Base-by-base conservation (phyloP, 2,113 vertebrate genomes). In the Paramormyrops kingsleyae region DNA sequence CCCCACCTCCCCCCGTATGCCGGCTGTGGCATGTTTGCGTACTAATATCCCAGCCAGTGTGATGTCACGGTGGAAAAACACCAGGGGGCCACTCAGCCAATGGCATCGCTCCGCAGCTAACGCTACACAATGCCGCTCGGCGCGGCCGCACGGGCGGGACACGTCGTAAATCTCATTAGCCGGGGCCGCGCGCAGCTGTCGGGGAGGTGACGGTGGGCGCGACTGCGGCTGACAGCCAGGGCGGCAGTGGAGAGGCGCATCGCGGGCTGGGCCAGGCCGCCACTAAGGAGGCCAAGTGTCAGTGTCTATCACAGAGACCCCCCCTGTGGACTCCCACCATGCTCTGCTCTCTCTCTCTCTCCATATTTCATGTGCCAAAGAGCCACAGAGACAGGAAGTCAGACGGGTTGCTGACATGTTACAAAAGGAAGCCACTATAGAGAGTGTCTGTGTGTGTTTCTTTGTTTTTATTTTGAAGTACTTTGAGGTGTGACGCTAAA, bases 161-260 rank as follows among this genome's bases (percentile, higher is more conserved):
- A 27, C 21, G 74, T 42, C 53, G 53, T 90, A 90, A 90, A 88
- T 70, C 87, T 90, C 87, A 90, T 90, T 88, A 85, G 77, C 42
- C 46, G 27, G 80, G 74, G 35, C 52, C 31, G 46, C 24, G 77
- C 59, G 53, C 90, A 56, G 87, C 90, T 90, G 87, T 85, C 87
- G 59, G 21, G 84, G 49, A 50, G 59, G 52, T 85, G 77, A 44
- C 52, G 46, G 24, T 80, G 62, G 59, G 62, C 21, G 44, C 10
- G 49, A 56, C 42, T 44, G n/a, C 56, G 39, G 19, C 77, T 86
- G 31, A 49, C 87, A 56, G 80, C 50, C 85, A 70, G 47, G 74
- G 70, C 42, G 87, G 85, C 49, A 39, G 80, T 35, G 44, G 53
- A 70, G 87, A 31, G 52, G 87, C 17, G 7, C 44, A 46, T 24